Evolutionary conservation across 2,888 invertebrate genomes (phyloP), one percentile per base, ranked within the genome.

Genomic region (Leptinotarsa haldemani): DNA sequence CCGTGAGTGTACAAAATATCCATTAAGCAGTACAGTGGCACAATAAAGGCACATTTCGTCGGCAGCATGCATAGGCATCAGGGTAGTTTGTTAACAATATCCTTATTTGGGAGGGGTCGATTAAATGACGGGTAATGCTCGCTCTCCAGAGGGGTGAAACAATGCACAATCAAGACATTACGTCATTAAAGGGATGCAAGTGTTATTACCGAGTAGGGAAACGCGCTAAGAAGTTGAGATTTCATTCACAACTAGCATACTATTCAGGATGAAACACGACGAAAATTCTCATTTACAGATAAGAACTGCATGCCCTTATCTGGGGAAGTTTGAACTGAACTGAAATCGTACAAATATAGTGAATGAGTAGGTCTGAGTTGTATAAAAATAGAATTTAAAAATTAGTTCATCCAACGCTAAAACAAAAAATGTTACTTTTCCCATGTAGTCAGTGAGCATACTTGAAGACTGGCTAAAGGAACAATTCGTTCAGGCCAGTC

Each of bases 141-240:
- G 82, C 83, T 82, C 84, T 84, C 82, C 80, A 80, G 78, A 82
- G 85, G 86, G 84, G 78, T 82, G 85, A 87, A 86, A 87, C 87
- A 87, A 87, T 87, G 84, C 85, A 85, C 86, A 87, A 87, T 87
- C 87, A 87, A 84, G 84, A 85, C 86, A 87, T 87, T 87, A 87
- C 86, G 87, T 85, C 86, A 86, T 87, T 86, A 80, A 84, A 83
- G 83, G 85, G 83, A 82, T 78, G 82, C 83, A 83, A 84, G 84
- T 84, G 84, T 84, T 84, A 81, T 83, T 84, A 81, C 80, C 81
- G 79, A 71, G 70, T 52, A 73, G 76, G 73, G 75, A 53, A 75
- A 74, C 73, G 78, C 76, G 78, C 75, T 77, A 75, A 71, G 69
- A 71, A 67, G 69, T 65, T 69, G 65, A 66, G 74, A 71, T 69